Evolutionary conservation across 1,140 invertebrate genomes (phyloP).

Genomic region (Leptopilina boulardi): DNA sequence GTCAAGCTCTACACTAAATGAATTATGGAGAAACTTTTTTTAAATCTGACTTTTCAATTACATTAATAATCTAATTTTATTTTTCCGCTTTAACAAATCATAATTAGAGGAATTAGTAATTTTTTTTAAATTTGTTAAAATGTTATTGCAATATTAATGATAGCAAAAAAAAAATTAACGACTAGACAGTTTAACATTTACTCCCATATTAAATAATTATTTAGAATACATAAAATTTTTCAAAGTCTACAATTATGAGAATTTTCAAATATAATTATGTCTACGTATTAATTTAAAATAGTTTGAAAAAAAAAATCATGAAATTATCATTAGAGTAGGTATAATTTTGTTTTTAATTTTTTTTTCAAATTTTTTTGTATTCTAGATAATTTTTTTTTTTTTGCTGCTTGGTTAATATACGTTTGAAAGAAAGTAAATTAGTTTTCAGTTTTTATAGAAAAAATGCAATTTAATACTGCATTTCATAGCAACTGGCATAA

Average conservation of each 20-base stretch:
- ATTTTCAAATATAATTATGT: neutral
- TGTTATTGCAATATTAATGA: neutral
- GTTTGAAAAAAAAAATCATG: too few species aligned
- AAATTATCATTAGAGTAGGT: too few species aligned
- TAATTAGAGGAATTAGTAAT: neutral
- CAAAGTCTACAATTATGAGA: neutral
- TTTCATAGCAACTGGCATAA: slow-evolving; percentile 67
- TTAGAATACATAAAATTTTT: slow-evolving; percentile 42
- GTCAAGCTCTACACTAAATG: neutral
- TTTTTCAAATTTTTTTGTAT: neutral
- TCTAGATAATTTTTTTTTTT: neutral
- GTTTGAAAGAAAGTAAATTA: neutral
- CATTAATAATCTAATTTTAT: neutral
- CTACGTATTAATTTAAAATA: neutral
- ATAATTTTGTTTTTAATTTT: too few species aligned
- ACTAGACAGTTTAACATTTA: slow-evolving; percentile 35
- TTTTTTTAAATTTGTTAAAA: neutral
- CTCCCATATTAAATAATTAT: slow-evolving; percentile 39
- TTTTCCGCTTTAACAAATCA: neutral
- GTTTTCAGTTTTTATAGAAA: neutral
- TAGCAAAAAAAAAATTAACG: neutral
- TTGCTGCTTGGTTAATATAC: neutral
- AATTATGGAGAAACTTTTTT: neutral
- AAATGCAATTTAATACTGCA: slow-evolving; percentile 13
- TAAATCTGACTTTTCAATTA: neutral